These are phyloP conservation scores for Plecturocebus donacophilus DNA, from an alignment of 2,113 vertebrate genomes.

Conservation along the genomic window DNA sequence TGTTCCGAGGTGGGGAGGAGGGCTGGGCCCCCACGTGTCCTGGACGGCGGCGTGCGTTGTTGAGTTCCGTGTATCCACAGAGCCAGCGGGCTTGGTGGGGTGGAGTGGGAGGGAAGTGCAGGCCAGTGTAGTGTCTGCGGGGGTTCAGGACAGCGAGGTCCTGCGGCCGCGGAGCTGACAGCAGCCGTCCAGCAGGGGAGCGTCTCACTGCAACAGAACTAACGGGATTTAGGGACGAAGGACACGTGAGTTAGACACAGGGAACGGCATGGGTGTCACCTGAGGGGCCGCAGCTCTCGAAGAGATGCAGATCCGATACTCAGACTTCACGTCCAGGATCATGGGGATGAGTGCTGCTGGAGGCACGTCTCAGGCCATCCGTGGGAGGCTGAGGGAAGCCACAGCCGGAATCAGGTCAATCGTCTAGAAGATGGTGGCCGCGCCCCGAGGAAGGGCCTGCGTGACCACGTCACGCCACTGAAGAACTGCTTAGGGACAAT, in stretches of 20 bases:
- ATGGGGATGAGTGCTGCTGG: not conserved
- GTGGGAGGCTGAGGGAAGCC: not conserved
- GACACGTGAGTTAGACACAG: not conserved
- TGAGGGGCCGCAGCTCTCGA: not conserved
- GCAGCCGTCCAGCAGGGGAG: too few species aligned
- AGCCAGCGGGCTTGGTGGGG: not conserved
- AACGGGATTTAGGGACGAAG: not conserved
- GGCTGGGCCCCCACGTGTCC: not conserved
- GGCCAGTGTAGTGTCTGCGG: fast-evolving
- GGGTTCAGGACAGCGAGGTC: not conserved
- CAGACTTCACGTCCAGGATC: not conserved
- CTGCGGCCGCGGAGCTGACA: not conserved
- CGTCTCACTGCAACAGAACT: too few species aligned
- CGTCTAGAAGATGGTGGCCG: not conserved
- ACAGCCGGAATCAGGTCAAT: not conserved
- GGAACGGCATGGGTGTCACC: not conserved
- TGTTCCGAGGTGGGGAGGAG: not conserved
- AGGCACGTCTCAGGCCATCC: not conserved
- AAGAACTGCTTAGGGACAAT: not conserved
- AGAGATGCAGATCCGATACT: not conserved
- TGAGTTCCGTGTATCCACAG: not conserved
- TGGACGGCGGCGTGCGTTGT: not conserved
- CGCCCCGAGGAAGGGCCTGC: not conserved
- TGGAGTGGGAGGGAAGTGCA: not conserved
- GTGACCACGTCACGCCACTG: fast-evolving